Evolutionary conservation across 1,140 invertebrate species (phyloP), one percentile per base, ranked within the genome.

Genomic region (Drosophila azteca): DNA sequence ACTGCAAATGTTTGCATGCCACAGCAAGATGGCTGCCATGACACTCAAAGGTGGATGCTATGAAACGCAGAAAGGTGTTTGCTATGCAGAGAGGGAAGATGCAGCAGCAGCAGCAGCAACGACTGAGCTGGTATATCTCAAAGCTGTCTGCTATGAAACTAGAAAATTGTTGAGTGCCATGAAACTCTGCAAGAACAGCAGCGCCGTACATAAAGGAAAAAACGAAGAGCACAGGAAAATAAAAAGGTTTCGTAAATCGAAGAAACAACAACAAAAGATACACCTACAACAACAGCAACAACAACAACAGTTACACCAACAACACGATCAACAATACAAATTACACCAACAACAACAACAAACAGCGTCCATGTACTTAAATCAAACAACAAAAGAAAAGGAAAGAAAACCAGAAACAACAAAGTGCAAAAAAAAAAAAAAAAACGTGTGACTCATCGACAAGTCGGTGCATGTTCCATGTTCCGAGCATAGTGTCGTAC

Each of bases 211-310:
- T 5, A 26, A 4, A 59, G 64, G 69, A 60, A 69, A 65, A 65
- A 74, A 74, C 74, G 64, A 65, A 55, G 70, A 77, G 74, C 11
- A 13, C 31, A 9, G 9, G 9, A 35, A 35, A 35, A 9, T 35
- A 9, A 11, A 13, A 69, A 69, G 81, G 81, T 84, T 84, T 80
- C 77, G 69, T 77, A 85, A 84, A 84, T 77, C 81, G 81, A 76
- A 82, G 60, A 62, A 77, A 15, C 73, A 77, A 15, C 66, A 80
- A 13, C 51, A 77, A 45, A 71, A 82, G 60, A 62, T 68, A 13
- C 66, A 80, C 6, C 51, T 70, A 45, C 74, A 74, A 22, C 49
- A 71, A 24, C 50, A 69, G 51, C 15, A 55, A 53, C 53, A 62
- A 6, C 24, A 26, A 26, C 24, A 26, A 26, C 60, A 61, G 80